phyloP scores from a whole-genome alignment of 2,797 vertebrate genomes.

The Neomorphus geoffroyi region DNA sequence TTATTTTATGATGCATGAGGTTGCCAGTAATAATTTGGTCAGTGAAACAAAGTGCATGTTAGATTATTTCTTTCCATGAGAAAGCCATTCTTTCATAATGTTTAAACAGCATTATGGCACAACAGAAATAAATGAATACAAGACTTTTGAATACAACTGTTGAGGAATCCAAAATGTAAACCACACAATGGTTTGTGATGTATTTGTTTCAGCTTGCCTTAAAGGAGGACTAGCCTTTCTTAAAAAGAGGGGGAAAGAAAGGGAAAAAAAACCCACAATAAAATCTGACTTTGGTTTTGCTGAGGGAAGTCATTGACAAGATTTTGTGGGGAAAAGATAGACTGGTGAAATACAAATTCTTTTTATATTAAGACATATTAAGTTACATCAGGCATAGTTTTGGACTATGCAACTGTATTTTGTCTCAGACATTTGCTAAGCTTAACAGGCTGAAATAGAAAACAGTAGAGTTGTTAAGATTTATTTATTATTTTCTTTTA shows the following conservation, averaged over 20 bases:
- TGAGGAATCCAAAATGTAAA: background rate
- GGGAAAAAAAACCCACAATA: background rate
- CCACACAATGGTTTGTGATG: background rate
- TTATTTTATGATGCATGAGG: conserved; percentile 22
- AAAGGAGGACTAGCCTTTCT: background rate
- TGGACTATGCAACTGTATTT: conserved; percentile 42
- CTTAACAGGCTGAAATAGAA: conserved; percentile 44
- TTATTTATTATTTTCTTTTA: conserved; percentile 41
- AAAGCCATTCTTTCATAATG: background rate
- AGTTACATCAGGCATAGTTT: conserved; percentile 31
- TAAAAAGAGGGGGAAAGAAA: background rate
- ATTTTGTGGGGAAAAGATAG: background rate
- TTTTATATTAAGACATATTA: conserved; percentile 57
- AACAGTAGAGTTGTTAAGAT: conserved; percentile 22
- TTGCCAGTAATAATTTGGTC: background rate
- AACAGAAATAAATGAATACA: background rate
- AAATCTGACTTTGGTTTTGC: conserved; percentile 2
- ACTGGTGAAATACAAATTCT: conserved; percentile 26
- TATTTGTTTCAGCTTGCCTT: background rate
- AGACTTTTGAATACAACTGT: background rate
- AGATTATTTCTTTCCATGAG: background rate
- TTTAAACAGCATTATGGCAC: background rate
- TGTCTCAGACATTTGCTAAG: conserved; percentile 48
- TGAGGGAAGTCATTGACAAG: conserved; percentile 40
- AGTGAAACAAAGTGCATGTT: background rate